Base-by-base conservation (phyloP, 2,888 invertebrate species). In the Papilio elwesi region DNA sequence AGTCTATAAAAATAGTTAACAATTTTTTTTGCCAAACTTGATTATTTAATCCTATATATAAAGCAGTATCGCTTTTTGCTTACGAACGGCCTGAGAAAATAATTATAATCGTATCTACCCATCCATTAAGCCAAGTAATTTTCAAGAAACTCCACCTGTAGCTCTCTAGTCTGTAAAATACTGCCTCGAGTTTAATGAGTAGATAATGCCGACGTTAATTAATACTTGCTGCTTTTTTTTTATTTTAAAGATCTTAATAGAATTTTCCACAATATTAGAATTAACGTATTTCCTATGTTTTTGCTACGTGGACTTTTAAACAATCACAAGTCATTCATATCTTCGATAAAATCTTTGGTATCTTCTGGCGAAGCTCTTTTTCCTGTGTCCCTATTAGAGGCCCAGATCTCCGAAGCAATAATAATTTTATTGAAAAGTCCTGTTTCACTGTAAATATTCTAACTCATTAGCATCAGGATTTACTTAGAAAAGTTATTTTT, bases 101-200 rank as follows among this genome's bases (percentile, higher is more conserved):
- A 57, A 36, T 36, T 57, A 57, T 57, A 57, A 57, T 57, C 57
- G 36, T 57, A 57, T 57, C 57, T 36, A 57, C 36, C 36, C 57
- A 57, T 57, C 57, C 57, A 57, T 36, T 57, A 57, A 57, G 57
- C 57, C 57, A 57, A 57, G 57, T 57, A 57, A 57, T 57, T 57
- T 57, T 57, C 57, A 57, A 57, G 57, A 26, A 57, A 57, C 36
- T 57, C 57, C 36, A 57, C 36, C 57, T 36, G 57, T 26, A 57
- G 57, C 57, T 57, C 57, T 57, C 57, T 57, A 57, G 57, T 57
- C 57, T 26, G 36, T 57, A 57, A 57, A 57, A 57, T 57, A 57
- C 36, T 57, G 57, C 57, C 57, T 57, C 36, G 57, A 12, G 36
- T 57, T 53, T 57, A 57, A 57, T 57, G 57, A 4, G 12, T 13